Conservation (phyloP, 2,113 vertebrate genomes). For the Melanocharis versteri region DNA sequence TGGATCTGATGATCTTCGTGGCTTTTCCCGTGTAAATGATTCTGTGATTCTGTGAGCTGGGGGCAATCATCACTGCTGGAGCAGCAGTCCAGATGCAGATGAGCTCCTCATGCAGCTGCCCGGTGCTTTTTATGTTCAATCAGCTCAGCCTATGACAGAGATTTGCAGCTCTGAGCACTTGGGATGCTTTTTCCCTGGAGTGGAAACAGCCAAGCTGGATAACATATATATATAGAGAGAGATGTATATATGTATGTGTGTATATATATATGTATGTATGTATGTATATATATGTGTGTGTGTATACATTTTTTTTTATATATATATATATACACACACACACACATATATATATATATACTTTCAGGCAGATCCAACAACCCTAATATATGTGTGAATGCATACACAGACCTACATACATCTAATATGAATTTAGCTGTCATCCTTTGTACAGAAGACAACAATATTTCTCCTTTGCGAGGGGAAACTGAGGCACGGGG, state of each 20-base stretch:
- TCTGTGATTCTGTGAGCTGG: background rate
- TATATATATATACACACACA: rapidly evolving
- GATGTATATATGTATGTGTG: background rate
- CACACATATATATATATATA: too few relatives aligned
- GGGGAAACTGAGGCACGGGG: background rate
- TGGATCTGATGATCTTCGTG: background rate
- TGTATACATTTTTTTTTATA: too few relatives aligned
- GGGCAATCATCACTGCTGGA: background rate
- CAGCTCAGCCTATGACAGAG: background rate
- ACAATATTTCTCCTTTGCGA: background rate
- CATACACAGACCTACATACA: background rate
- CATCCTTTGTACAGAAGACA: background rate
- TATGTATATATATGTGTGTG: rapidly evolving
- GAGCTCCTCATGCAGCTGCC: background rate
- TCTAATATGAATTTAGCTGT: background rate
- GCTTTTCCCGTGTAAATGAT: background rate
- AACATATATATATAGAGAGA: background rate
- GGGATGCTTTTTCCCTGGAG: background rate
- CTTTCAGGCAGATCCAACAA: background rate
- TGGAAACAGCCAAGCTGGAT: background rate
- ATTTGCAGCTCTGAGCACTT: background rate
- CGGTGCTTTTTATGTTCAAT: rapidly evolving
- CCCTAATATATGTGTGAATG: background rate
- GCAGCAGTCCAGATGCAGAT: background rate
- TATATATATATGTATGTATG: background rate